These are phyloP conservation scores for Spongilla lacustris DNA, from an alignment of 37 sponge, comb jelly and placozoan species.

Conservation along the genomic window DNA sequence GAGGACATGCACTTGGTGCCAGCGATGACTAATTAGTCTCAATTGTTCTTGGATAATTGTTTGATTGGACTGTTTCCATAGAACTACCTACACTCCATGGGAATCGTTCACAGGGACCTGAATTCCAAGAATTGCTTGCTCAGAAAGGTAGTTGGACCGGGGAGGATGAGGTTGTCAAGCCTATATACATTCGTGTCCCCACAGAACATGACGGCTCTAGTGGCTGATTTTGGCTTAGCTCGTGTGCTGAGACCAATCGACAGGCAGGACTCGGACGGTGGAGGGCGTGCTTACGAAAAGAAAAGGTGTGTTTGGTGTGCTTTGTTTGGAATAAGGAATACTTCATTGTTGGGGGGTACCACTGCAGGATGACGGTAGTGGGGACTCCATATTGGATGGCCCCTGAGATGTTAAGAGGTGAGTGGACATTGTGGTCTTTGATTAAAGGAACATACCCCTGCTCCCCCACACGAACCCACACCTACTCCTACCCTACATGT, in stretches of 20 bases:
- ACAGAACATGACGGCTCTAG: constrained; percentile 82
- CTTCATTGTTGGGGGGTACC: neutral
- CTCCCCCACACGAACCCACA: neutral
- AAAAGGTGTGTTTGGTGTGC: constrained; percentile 20
- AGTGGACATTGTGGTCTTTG: neutral
- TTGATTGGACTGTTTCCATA: constrained; percentile 15
- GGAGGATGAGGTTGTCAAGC: neutral
- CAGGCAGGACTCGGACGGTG: neutral
- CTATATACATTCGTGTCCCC: no score
- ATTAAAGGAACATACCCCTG: neutral
- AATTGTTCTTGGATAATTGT: neutral
- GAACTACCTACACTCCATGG: constrained; percentile 81
- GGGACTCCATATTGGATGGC: constrained; percentile 96
- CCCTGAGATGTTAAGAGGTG: constrained; percentile 91
- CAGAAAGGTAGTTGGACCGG: constrained; percentile 52
- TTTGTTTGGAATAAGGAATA: neutral
- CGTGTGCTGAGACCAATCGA: constrained; percentile 31
- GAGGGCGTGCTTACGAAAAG: constrained; percentile 20
- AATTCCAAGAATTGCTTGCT: constrained; percentile 87
- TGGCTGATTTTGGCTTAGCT: constrained; percentile 90
- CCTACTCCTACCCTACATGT: neutral
- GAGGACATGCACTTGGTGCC: neutral
- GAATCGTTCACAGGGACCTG: constrained; percentile 83
- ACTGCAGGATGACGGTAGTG: constrained; percentile 86
- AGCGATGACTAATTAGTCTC: neutral